Evolutionary conservation across 2,797 vertebrate genomes (phyloP).

Genomic region (Sphenopsis melanotis): DNA sequence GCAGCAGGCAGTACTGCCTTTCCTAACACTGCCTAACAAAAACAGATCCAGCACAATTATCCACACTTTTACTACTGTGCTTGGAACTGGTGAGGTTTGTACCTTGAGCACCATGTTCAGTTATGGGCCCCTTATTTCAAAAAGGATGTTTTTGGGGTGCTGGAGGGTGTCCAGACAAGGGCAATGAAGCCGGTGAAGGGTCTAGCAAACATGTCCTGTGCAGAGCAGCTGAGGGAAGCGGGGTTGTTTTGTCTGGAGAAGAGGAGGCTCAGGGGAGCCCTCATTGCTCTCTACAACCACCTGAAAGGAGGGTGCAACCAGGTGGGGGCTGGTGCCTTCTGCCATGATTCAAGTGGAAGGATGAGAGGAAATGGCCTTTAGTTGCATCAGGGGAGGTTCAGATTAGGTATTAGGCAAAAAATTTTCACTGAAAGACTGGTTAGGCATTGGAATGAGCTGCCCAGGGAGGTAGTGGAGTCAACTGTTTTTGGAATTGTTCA

Average conservation of each 20-base stretch:
- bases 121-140: not conserved
- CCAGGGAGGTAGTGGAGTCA: not conserved
- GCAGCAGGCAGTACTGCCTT: not conserved
- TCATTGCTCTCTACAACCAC: fast-evolving
- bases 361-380: not conserved
- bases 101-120: not conserved
- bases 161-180: not conserved
- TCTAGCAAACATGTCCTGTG: not conserved
- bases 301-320: not conserved
- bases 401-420: not conserved
- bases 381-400: not conserved
- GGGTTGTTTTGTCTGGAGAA: not conserved
- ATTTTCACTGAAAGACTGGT: not conserved
- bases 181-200: not conserved
- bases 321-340: not conserved
- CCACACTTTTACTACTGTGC: not conserved
- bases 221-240: not conserved
- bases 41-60: not conserved
- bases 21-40: not conserved
- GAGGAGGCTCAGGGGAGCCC: not conserved
- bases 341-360: not conserved
- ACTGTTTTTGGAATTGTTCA: not conserved
- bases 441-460: not conserved
- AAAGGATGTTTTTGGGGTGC: not conserved
- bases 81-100: not conserved